Conservation (phyloP, 2,113 vertebrate species). For the Aegotheles bennettii region DNA sequence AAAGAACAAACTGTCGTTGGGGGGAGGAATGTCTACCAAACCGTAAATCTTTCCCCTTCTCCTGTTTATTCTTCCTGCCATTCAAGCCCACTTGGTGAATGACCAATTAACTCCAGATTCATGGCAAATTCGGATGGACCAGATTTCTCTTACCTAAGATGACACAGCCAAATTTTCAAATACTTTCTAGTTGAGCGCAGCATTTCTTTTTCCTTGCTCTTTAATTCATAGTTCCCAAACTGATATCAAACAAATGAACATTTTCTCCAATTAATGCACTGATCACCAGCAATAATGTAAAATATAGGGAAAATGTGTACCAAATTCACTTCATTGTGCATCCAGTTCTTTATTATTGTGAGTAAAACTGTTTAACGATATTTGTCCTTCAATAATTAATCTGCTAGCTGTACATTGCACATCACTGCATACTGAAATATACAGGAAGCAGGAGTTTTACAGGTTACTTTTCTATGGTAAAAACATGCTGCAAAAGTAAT, state of each 20-base stretch:
- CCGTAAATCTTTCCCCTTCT: not conserved
- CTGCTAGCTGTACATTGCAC: slow-evolving; percentile 27
- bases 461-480: not conserved
- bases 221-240: not conserved
- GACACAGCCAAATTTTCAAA: not conserved
- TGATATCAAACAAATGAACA: not conserved
- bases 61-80: not conserved
- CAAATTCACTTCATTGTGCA: not conserved
- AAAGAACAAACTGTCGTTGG: not conserved
- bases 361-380: slow-evolving; percentile 42
- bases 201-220: not conserved
- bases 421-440: not conserved
- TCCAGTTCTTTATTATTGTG: slow-evolving; percentile 49
- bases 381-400: not conserved
- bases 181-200: not conserved
- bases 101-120: not conserved
- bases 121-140: not conserved
- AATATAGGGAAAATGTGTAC: not conserved
- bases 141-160: not conserved
- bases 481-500: slow-evolving; percentile 17
- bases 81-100: not conserved
- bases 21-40: not conserved
- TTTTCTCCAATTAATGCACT: not conserved
- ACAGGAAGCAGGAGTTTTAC: slow-evolving; percentile 29
- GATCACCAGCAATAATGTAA: not conserved